Base-by-base conservation (phyloP, 2,113 vertebrate species). In the Otis tarda region DNA sequence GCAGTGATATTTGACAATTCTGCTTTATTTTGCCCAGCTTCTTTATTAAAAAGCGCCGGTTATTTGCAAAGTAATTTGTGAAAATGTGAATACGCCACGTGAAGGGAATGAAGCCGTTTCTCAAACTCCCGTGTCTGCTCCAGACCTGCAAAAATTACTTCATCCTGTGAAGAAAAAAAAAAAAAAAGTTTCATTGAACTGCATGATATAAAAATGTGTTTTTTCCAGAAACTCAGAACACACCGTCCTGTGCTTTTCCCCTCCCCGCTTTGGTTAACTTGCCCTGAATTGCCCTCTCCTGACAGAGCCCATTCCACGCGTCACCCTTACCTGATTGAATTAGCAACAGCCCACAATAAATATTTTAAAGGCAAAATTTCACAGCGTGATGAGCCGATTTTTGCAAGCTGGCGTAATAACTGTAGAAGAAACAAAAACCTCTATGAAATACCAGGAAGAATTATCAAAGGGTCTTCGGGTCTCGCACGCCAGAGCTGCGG, bases 321-420 rank as follows among this genome's bases (percentile, higher is more conserved):
- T 22, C 65, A 28, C 45, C 8, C 0, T 21, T 18, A 53, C 28
- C 53, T 8, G 14, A 11, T 0, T 8, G 22, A 74, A 52, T 16
- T 45, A 53, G 19, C 16, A 12, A 13, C 39, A 53, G 25, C 20
- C 30, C 65, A 14, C 14, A 1, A 14, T 25, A 59, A 83, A 12
- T 2, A 52, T 13, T 52, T 65, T 5, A 77, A 60, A 61, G 37
- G 47, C 47, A 43, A 43, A 80, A 53, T 21, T 31, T 39, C 35
- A 14, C 61, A 28, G n/a, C 5, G 0, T 1, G 31, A 68, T 1
- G 7, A 83, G 70, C 68, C 35, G 75, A 17, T 7, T 27, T 73
- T 35, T 27, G 14, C 41, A 35, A 43, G 23, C 5, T 25, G 55
- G 63, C 22, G 16, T 11, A 20, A n/a, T 1, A 41, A 56, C 52